Evolutionary conservation across 2,797 vertebrate genomes (phyloP).

Genomic region (Tympanoctomys barrerae): DNA sequence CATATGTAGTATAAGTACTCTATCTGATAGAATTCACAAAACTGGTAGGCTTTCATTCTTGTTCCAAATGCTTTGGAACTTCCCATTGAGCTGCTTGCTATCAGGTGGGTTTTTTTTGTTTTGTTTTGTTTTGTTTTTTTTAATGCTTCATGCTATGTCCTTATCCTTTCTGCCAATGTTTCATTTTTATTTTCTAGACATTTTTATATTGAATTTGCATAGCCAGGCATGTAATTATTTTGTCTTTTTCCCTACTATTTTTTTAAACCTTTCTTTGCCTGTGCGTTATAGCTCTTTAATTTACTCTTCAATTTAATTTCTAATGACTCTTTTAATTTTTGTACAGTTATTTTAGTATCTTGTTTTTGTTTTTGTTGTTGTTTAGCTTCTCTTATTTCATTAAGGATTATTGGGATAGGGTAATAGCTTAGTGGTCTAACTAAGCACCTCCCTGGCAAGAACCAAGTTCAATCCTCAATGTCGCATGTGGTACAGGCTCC

Average conservation of each 20-base stretch:
- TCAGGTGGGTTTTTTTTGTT: background rate
- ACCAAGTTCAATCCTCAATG: too few relatives aligned
- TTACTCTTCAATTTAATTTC: conserved; percentile 16
- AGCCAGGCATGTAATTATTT: background rate
- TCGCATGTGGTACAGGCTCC: too few relatives aligned
- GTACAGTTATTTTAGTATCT: conserved; percentile 35
- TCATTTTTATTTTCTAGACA: conserved; percentile 51
- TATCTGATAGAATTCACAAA: background rate
- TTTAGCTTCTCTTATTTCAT: background rate
- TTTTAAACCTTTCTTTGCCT: conserved; percentile 35
- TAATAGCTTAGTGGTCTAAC: too few relatives aligned
- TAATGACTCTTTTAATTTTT: conserved; percentile 18
- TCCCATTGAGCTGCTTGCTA: background rate
- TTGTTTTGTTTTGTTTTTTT: background rate
- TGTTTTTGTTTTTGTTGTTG: background rate
- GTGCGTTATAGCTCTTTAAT: background rate
- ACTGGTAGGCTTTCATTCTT: background rate
- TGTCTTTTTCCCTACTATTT: conserved; percentile 10
- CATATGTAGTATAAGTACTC: background rate
- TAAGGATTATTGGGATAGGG: background rate
- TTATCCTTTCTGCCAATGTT: background rate
- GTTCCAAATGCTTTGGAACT: conserved; percentile 42
- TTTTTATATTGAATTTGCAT: conserved; percentile 17
- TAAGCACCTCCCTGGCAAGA: too few relatives aligned
- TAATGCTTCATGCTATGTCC: background rate